These are phyloP conservation scores for Astreopora myriophthalma DNA, from an alignment of 64 coral and sea anemone genomes.

Conservation along the genomic window DNA sequence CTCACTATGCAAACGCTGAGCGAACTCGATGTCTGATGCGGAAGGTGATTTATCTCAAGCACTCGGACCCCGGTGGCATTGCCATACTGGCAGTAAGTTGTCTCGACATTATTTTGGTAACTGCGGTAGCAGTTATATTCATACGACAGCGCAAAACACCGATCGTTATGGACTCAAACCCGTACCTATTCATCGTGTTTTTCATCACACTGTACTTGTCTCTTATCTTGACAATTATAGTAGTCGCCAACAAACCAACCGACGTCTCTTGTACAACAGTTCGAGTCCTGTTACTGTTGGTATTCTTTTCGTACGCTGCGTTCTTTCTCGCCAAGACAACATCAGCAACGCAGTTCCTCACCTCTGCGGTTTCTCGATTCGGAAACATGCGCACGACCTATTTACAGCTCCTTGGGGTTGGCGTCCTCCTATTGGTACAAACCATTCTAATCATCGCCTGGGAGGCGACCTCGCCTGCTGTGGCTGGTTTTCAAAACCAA, in stretches of 20 bases:
- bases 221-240: slow-evolving; percentile 54
- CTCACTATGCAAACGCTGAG: slow-evolving; percentile 69
- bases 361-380: slow-evolving; percentile 52
- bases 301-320: slow-evolving; percentile 51
- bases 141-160: slow-evolving; percentile 37
- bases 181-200: slow-evolving; percentile 42
- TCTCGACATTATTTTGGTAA: slow-evolving; percentile 52
- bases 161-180: slow-evolving; percentile 62
- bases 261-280: slow-evolving; percentile 41
- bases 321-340: slow-evolving; percentile 83
- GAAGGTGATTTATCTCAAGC: slow-evolving; percentile 40
- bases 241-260: slow-evolving; percentile 60
- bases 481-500: slow-evolving; percentile 58
- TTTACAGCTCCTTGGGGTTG: slow-evolving; percentile 41
- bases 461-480: slow-evolving; percentile 37
- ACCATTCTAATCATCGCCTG: slow-evolving; percentile 69
- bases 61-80: slow-evolving; percentile 53
- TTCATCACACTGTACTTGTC: slow-evolving; percentile 55
- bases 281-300: slow-evolving; percentile 36
- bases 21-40: slow-evolving; percentile 61
- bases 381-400: slow-evolving; percentile 28
- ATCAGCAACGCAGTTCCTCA: slow-evolving; percentile 39
- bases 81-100: slow-evolving; percentile 64
- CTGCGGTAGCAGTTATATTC: slow-evolving; percentile 37
- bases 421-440: slow-evolving; percentile 43